Conservation (phyloP, 2,888 invertebrate genomes). For the Eristalinus aeneus region DNA sequence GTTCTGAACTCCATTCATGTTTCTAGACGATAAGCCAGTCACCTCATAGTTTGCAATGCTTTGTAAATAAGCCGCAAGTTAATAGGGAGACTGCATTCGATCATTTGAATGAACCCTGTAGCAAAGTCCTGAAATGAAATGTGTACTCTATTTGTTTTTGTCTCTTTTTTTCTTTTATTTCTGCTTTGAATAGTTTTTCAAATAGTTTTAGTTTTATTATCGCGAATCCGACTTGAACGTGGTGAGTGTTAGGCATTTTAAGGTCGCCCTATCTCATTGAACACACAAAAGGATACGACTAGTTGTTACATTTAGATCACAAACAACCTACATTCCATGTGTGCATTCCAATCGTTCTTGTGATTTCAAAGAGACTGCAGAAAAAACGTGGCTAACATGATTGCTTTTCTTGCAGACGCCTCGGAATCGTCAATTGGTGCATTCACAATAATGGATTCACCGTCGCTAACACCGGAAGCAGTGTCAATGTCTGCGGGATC, state of each 20-base stretch:
- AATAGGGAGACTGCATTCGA: constrained; percentile 32
- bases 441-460: constrained; percentile 79
- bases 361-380: neutral
- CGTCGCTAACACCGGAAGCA: constrained; percentile 79
- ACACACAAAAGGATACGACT: neutral
- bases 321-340: neutral
- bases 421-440: constrained; percentile 76
- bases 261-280: neutral
- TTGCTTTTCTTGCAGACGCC: constrained; percentile 75
- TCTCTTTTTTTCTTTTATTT: constrained; percentile 63
- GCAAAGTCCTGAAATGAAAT: neutral
- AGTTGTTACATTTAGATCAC: neutral
- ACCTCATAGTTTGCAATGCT: neutral
- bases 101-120: neutral
- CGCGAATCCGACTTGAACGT: constrained; percentile 74
- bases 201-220: constrained; percentile 75
- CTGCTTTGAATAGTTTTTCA: constrained; percentile 73
- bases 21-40: neutral
- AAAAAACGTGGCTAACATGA: neutral
- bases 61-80: neutral
- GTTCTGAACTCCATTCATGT: neutral
- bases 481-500: constrained; percentile 78
- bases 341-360: neutral
- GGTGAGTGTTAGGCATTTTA: constrained; percentile 74
- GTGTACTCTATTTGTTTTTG: constrained; percentile 32